Evolutionary conservation across 2,113 vertebrate genomes (phyloP), one percentile per base, ranked within the genome.

Genomic region (Manacus vitellinus): DNA sequence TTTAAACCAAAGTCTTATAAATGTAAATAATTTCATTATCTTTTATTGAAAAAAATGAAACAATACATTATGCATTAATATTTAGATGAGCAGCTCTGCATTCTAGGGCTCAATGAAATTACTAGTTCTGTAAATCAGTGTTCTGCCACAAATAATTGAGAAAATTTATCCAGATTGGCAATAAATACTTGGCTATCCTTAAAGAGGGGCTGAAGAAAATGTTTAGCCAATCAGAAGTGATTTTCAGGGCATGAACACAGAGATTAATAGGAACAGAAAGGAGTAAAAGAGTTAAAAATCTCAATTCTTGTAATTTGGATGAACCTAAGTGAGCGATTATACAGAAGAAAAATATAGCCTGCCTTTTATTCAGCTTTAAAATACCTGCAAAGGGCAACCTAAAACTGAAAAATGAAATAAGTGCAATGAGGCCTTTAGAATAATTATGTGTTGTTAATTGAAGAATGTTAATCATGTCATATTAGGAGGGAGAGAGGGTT

Each of bases 391-490:
- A 97, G 89, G 94, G 63, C 71, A 92, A 93, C 67, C 84, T 83
- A 76, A 81, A 66, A 86, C 92, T 89, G 82, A 94, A 97, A 95
- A 95, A 96, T 52, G 44, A 74, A 94, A 44, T 61, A 80, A 89
- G 92, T 92, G 83, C 97, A 97, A 96, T 37, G 71, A 97, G 96
- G 97, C 91, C 95, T 97, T 95, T 83, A 62, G 97, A 96, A 98
- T 98, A 98, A 98, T 98, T 98, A 98, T 97, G 96, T 93, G 96
- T 93, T 97, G 97, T 98, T 99, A 98, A 99, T 98, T 98, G 98
- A 98, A 98, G 98, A 98, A 98, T 98, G 98, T 98, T 98, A 98
- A 98, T 99, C 98, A 98, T 97, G 97, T 98, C 98, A 98, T 98
- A 98, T 98, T 98, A 98, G 97, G 97, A 98, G 81, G 82, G 96